Evolutionary conservation across 2,797 vertebrate species (phyloP), one percentile per base, ranked within the genome.

Genomic region (Melanotaenia trifasciata): DNA sequence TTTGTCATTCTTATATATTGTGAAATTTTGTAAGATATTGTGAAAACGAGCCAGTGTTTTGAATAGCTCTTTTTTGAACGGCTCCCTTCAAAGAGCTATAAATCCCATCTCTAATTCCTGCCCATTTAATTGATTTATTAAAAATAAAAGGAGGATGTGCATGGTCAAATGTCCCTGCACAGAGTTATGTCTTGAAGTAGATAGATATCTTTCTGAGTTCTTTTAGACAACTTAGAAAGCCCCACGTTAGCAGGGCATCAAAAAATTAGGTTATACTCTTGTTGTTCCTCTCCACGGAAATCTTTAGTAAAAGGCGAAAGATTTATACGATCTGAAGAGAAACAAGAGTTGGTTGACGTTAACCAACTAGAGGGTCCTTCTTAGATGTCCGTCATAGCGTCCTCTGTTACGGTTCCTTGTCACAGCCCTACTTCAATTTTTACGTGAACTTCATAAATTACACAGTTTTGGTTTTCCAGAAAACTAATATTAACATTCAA

Each of bases 271-370:
- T 67, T 0, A 57, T 1, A 86, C 90, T 92, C 90, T 62, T 47
- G 38, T 4, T 87, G 84, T 78, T 92, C 8, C 90, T 89, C 92
- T 92, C 92, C 94, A 95, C 82, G 89, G 94, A 95, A 94, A 95
- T 95, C 94, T 95, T 94, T 94, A 93, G 92, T 95, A 94, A 94
- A 94, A 94, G 87, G 89, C 88, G 85, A 93, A 94, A 94, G 85
- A 94, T 89, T 92, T 92, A 87, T 89, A 0, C 89, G 81, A 83
- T 89, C 24, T 92, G 88, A 93, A 94, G 81, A 91, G 76, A 93
- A 94, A 88, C 88, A 76, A 88, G 85, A 90, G 86, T 47, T 81
- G 53, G 62, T 68, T 75, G 0, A 0, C 2, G 0, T 6, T 4
- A 5, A 0, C 0, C 0, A 0, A 0, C 0, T 5, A 16, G 9